Percentiles rank a stretch among this genome's conserved stretches.
phyloP scores from a whole-genome alignment of 2,888 invertebrate genomes.

The Tanaodytes sp. region DNA sequence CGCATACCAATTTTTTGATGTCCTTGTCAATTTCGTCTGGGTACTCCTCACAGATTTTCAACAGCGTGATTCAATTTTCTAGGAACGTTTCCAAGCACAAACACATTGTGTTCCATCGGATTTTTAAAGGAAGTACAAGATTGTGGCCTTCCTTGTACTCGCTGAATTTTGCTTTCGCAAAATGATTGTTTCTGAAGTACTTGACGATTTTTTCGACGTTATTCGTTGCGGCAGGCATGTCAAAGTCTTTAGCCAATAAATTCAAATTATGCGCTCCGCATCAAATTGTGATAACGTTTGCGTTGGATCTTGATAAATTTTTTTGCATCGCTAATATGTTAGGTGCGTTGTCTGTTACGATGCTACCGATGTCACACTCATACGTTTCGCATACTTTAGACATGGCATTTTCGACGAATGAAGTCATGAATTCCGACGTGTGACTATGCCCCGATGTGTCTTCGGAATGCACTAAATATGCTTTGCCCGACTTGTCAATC shows the following conservation, averaged over 20 bases:
- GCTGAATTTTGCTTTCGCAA: slow-evolving; percentile 9
- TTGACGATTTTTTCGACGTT: slow-evolving; percentile 6
- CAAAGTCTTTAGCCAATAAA: slow-evolving; percentile 10
- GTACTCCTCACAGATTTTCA: slow-evolving; percentile 4
- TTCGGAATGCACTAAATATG: slow-evolving; percentile 18
- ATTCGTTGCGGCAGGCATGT: slow-evolving; percentile 11
- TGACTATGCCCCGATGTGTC: slow-evolving; percentile 29
- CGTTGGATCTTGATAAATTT: background rate
- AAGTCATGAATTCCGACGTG: slow-evolving; percentile 6
- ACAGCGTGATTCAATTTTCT: slow-evolving; percentile 4
- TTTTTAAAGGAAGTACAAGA: slow-evolving; percentile 10
- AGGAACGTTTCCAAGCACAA: background rate
- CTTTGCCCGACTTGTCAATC: slow-evolving; percentile 7
- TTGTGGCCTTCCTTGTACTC: background rate
- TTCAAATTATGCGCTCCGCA: slow-evolving; percentile 13
- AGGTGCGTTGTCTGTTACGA: slow-evolving; percentile 26
- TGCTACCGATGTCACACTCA: slow-evolving; percentile 14
- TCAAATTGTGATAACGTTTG: background rate
- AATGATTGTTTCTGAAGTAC: slow-evolving; percentile 22
- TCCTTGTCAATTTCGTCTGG: slow-evolving; percentile 8
- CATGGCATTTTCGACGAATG: slow-evolving; percentile 1
- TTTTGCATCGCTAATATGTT: slow-evolving; percentile 13
- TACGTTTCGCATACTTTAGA: slow-evolving; percentile 6
- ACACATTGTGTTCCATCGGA: slow-evolving; percentile 17
- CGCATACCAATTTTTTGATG: slow-evolving; percentile 10